These are phyloP conservation scores for Cydia pomonella DNA, from an alignment of 1,140 invertebrate species.

Conservation along the genomic window DNA sequence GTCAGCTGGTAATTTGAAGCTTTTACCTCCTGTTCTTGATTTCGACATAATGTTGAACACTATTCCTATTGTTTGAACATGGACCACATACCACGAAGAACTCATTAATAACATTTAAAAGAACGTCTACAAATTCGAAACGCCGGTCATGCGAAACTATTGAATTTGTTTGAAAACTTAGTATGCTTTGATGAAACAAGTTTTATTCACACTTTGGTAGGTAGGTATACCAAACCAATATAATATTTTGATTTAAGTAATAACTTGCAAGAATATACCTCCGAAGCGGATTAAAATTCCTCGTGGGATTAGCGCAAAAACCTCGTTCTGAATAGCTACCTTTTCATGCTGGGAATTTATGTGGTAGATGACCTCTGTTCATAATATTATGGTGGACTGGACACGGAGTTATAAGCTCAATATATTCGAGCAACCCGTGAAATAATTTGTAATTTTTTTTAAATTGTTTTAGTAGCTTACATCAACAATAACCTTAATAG, in stretches of 20 bases:
- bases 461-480: background rate
- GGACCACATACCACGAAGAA: constrained; percentile 27
- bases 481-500: background rate
- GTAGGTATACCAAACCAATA: background rate
- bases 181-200: background rate
- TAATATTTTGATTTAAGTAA: constrained; percentile 12
- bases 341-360: constrained; percentile 22
- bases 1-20: background rate
- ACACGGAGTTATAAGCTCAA: background rate
- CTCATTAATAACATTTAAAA: constrained; percentile 33
- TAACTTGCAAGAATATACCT: constrained; percentile 18
- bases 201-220: constrained; percentile 1
- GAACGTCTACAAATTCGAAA: constrained; percentile 27
- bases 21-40: constrained; percentile 32
- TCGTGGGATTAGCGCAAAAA: constrained; percentile 25
- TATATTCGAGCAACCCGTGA: background rate
- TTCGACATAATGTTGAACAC: constrained; percentile 31
- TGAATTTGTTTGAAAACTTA: background rate
- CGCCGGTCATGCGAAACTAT: constrained; percentile 28
- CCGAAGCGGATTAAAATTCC: constrained; percentile 21
- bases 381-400: background rate
- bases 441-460: background rate
- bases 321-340: constrained; percentile 24
- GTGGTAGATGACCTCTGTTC: constrained; percentile 21
- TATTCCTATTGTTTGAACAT: constrained; percentile 33